Evolutionary conservation across 2,113 vertebrate genomes (phyloP).

Genomic region (Ctenomys sociabilis): DNA sequence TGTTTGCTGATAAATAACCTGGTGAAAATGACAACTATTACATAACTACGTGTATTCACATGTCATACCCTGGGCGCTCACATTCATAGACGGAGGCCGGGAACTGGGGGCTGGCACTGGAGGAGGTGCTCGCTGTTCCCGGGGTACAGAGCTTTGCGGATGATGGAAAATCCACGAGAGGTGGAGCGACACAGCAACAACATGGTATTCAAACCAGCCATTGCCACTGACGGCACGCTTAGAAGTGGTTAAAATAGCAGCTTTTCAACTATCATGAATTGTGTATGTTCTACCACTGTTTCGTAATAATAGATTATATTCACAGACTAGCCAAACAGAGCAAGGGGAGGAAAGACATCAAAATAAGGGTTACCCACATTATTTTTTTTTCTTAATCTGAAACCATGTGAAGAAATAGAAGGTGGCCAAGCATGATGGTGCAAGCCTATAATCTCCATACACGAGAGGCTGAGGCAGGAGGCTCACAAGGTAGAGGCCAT

Average conservation of each 20-base stretch:
- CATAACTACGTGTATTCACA: neutral
- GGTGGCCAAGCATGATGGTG: neutral
- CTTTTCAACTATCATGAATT: neutral
- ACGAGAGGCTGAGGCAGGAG: neutral
- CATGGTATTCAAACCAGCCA: neutral
- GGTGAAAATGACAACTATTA: neutral
- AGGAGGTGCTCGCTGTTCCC: neutral
- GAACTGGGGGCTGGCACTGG: neutral
- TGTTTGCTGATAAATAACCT: neutral
- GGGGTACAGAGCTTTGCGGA: neutral
- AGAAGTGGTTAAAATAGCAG: too few relatives aligned
- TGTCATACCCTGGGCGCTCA: accelerated
- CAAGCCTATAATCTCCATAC: neutral
- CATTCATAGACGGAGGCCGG: neutral
- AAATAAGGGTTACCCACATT: neutral
- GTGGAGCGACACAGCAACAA: neutral
- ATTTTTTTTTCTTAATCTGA: neutral
- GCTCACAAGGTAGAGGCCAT: neutral
- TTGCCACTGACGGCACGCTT: neutral
- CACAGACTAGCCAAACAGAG: neutral
- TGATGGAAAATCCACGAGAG: neutral
- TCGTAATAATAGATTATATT: neutral
- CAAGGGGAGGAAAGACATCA: neutral
- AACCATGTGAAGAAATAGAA: neutral
- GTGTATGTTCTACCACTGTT: neutral